Evolutionary conservation across 2,888 invertebrate species (phyloP).

Genomic region (Hirtodrosophila confusa): DNA sequence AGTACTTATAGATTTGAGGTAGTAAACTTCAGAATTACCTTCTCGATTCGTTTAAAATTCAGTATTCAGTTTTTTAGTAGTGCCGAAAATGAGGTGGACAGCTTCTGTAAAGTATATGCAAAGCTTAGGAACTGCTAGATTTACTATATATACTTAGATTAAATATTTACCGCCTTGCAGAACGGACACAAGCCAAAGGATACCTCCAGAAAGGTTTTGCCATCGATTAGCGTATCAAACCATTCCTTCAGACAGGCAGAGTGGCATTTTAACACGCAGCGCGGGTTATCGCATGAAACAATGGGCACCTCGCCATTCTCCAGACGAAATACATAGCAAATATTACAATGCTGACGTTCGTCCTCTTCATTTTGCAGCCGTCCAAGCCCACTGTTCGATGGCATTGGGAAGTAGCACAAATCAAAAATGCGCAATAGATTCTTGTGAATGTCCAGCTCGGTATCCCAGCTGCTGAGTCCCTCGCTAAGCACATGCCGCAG

Average conservation of each 20-base stretch:
- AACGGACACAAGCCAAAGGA: conserved; percentile 82
- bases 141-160: neutral
- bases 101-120: conserved; percentile 71
- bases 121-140: neutral
- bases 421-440: conserved; percentile 83
- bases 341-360: conserved; percentile 76
- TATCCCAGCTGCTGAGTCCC: conserved; percentile 81
- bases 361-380: conserved; percentile 30
- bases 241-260: conserved; percentile 81
- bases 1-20: neutral
- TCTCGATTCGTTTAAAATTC: no score
- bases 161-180: conserved; percentile 81
- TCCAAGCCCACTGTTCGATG: conserved; percentile 33
- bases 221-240: conserved; percentile 81
- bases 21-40: no score
- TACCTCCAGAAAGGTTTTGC: conserved; percentile 81
- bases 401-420: conserved; percentile 83
- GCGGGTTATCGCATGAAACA: conserved; percentile 82
- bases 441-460: conserved; percentile 81
- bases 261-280: conserved; percentile 82
- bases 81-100: conserved; percentile 82
- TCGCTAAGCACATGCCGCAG: conserved; percentile 78
- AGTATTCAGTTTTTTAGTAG: conserved; percentile 64
- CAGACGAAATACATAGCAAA: conserved; percentile 81
- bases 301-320: conserved; percentile 81